Base-by-base conservation (phyloP, 2,113 vertebrate species). In the Tinamus guttatus region DNA sequence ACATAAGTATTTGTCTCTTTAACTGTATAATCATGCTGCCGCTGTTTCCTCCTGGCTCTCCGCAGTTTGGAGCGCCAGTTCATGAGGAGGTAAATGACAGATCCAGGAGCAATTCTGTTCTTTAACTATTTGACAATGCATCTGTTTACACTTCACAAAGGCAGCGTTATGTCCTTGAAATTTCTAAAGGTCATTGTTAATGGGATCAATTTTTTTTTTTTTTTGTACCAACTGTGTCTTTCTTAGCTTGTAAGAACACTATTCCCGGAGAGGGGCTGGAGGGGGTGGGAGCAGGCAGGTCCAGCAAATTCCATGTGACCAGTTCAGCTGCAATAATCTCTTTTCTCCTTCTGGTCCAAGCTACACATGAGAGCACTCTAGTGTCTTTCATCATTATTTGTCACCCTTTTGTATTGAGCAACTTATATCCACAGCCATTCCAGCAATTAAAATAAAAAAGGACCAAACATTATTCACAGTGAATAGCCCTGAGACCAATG, bases 271-370 rank as follows among this genome's bases (percentile, higher is more conserved):
- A 96, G 91, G 80, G 84, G 68, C 85, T 97, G 92, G 85, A 96
- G 97, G 79, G 87, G 94, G 96, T 97, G 95, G 91, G 79, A 82
- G 64, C 95, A 96, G 83, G 96, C 97, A 97, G 91, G 96, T 96
- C 96, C 92, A 60, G 94, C 90, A 81, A 96, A 98, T 98, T 98
- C 98, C 98, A 97, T 98, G 98, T 96, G 96, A 98, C 97, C 98
- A 98, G 97, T 97, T 98, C 97, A 98, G 98, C 98, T 98, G 98
- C 97, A 98, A 98, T 98, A 98, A 98, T 98, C 98, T 98, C 98
- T 97, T 98, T 98, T 98, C 98, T 98, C 96, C 97, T 98, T 96
- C 95, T 97, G 96, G 97, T 97, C 94, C 97, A 96, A 98, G 98
- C 97, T 97, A 98, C 97, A 98, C 98, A 98, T 98, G 97, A 98